These are phyloP conservation scores for Argynnis bischoffii DNA, from an alignment of 2,888 invertebrate genomes.

Conservation along the genomic window DNA sequence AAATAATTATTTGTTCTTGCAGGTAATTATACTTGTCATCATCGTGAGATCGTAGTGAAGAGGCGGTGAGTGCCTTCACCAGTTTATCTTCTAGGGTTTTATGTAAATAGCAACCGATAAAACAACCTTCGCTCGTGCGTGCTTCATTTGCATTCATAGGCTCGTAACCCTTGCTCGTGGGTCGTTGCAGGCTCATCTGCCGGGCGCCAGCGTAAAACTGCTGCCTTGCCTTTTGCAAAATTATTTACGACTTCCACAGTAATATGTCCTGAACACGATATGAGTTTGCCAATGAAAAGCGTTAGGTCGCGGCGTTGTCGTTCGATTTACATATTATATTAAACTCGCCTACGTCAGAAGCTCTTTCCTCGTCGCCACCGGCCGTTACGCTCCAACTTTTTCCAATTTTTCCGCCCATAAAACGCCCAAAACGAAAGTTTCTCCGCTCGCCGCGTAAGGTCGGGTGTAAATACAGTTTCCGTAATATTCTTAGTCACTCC, in stretches of 20 bases:
- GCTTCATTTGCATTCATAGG: conserved; percentile 82
- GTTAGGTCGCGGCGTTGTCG: conserved; percentile 72
- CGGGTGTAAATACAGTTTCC: conserved; percentile 81
- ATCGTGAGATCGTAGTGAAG: conserved; percentile 48
- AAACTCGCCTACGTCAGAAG: conserved; percentile 68
- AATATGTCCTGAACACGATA: conserved; percentile 75
- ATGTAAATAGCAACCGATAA: conserved; percentile 78
- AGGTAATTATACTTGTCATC: conserved; percentile 55
- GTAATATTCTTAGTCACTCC: conserved; percentile 78
- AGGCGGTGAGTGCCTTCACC: conserved; percentile 62
- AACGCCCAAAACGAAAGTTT: conserved; percentile 78
- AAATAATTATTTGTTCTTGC: conserved; percentile 20
- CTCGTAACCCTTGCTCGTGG: conserved; percentile 78
- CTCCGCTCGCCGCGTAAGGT: conserved; percentile 74
- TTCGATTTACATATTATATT: conserved; percentile 83
- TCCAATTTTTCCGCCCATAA: conserved; percentile 82
- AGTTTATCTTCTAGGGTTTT: conserved; percentile 68
- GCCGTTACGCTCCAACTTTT: conserved; percentile 81
- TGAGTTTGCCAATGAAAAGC: conserved; percentile 70
- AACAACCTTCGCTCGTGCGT: conserved; percentile 68
- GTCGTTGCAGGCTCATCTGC: conserved; percentile 65
- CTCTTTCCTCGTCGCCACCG: conserved; percentile 72
- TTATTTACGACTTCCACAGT: conserved; percentile 79
- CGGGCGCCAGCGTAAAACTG: conserved; percentile 68
- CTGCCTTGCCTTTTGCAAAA: conserved; percentile 73